Base-by-base conservation (phyloP, 2,797 vertebrate species). In the Mergus octosetaceus region DNA sequence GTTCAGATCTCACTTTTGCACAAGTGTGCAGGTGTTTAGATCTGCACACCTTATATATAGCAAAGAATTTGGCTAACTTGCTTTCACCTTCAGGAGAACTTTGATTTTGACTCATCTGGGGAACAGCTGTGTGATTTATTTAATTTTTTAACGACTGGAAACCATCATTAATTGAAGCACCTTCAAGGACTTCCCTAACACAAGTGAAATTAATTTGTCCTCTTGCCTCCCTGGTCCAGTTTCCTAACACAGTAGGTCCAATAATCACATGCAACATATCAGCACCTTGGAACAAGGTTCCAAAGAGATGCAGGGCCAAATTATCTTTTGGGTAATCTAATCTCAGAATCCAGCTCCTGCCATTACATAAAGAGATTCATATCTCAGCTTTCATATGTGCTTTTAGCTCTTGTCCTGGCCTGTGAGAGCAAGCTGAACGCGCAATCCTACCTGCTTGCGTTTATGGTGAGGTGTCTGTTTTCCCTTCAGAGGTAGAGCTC, bases 361-460 rank as follows among this genome's bases (percentile, higher is more conserved):
- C 38, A 18, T 39, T 38, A 45, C n/a, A 25, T 0, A 4, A 64
- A 36, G 47, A 68, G n/a, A 57, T 65, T 45, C 39, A 8, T 51
- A 58, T 56, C 71, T 68, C 24, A 47, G 30, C 53, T 85, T 74
- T 36, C 10, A 11, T 9, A 32, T 3, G 30, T 45, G 34, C 75
- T 53, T 84, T 71, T 58, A 81, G 54, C 43, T 51, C 24, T 81
- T 10, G 39, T 51, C 39, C 41, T 21, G 49, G 14, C 30, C 12
- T 57, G 18, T 9, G 49, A 72, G 83, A 68, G n/a, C 17, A 54
- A 87, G 41, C 0, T 5, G 83, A 88, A 69, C 2, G 58, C 2
- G 58, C 57, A 45, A 3, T 3, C 0, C 0, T 27, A 13, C 2
- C 18, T 15, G 18, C 39, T 22, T 0, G 32, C 10, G 4, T 4